Evolutionary conservation across 2,888 invertebrate species (phyloP), one percentile per base, ranked within the genome.

Genomic region (Calliphora vomitoria): DNA sequence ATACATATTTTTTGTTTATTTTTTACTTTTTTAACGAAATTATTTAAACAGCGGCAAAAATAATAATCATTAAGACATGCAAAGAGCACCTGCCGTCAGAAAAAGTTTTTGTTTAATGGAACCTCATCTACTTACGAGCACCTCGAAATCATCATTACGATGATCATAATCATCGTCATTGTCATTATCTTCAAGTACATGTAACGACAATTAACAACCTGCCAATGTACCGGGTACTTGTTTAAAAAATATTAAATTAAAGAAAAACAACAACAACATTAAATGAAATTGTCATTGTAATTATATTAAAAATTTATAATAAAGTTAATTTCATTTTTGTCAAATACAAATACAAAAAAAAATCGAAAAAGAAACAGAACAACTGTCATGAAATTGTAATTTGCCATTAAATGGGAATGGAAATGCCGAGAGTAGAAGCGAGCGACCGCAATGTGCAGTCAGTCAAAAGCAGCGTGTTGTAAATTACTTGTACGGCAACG

Each of bases 241-340:
- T 50, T 62, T 6, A 41, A n/a, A 11, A 25, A 25, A 25, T 25
- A 35, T 4, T n/a, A n/a, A n/a, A 35, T 35, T 35, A 4, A 35
- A 35, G 4, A 13, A 47, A 79, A 68, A 38, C 11, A 31, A 60
- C n/a, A 74, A 60, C n/a, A 78, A 55, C n/a, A n/a, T n/a, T 31
- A 76, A 75, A 71, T 18, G 60, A 55, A 78, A 74, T 62, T 62
- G 50, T 55, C 75, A 53, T 71, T 62, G 76, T 71, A 72, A 72
- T 69, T 66, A 71, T 20, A 76, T 64, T 78, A 79, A 71, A 72
- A 84, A 47, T 55, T 60, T 66, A 69, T 25, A 79, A 82, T 79
- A 68, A 79, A 80, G 83, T 83, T 86, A 86, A 86, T 83, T 86
- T 86, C 50, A 80, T 80, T 82, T 82, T 86, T 83, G 75, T 64